Conservation (phyloP, 2,797 vertebrate species). For the Catostomus latipinnis region DNA sequence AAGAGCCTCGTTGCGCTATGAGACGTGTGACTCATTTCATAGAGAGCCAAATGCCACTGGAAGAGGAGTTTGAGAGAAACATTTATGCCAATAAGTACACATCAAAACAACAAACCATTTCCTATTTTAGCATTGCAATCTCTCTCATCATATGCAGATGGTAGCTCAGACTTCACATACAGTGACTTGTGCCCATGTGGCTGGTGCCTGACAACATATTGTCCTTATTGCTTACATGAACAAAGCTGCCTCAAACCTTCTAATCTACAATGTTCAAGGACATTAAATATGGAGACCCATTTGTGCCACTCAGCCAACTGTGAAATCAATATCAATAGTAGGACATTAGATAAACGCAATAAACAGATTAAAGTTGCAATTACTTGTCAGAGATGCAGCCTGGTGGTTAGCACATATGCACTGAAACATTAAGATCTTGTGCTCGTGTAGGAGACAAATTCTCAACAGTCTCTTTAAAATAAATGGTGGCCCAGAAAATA, state of each 20-base stretch:
- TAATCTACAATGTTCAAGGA: too few relatives aligned
- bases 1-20: conserved; percentile 9
- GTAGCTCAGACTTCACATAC: conserved; percentile 18
- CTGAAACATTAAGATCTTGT: too few relatives aligned
- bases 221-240: too few relatives aligned
- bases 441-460: too few relatives aligned
- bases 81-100: conserved; percentile 15
- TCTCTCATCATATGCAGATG: conserved; percentile 51
- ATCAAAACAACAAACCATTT: conserved; percentile 54
- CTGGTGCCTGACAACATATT: neutral
- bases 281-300: neutral
- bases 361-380: too few relatives aligned
- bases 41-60: conserved; percentile 34
- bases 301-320: neutral
- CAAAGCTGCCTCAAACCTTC: too few relatives aligned
- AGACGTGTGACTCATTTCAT: conserved; percentile 29
- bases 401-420: too few relatives aligned
- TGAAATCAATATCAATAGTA: neutral
- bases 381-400: too few relatives aligned
- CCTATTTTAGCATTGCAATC: conserved; percentile 59
- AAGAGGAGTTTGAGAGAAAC: conserved; percentile 27
- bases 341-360: neutral
- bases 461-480: too few relatives aligned
- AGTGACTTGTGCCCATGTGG: conserved; percentile 14
- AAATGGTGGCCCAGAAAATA: too few relatives aligned